Conservation (phyloP, 2,113 vertebrate genomes). For the Glaucidium brasilianum region DNA sequence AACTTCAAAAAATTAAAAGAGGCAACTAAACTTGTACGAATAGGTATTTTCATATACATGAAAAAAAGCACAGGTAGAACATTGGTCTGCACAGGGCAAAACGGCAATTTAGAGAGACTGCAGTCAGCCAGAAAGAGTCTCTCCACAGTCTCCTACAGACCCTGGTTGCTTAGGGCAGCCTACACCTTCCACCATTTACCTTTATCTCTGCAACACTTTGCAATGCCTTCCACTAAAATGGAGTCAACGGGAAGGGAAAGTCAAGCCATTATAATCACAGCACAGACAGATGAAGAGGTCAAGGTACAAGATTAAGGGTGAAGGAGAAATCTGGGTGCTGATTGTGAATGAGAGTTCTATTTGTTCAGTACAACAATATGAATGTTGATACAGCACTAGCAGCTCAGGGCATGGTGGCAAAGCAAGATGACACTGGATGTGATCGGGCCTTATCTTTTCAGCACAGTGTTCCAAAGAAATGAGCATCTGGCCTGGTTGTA, state of each 20-base stretch:
- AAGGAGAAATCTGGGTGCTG: not conserved
- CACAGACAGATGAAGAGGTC: not conserved
- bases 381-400: not conserved
- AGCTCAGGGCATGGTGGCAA: not conserved
- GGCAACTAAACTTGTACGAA: not conserved
- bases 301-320: not conserved
- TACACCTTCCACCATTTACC: not conserved
- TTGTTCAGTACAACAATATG: not conserved
- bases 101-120: not conserved
- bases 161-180: not conserved
- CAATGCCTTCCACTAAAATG: not conserved
- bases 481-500: not conserved
- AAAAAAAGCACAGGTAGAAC: not conserved
- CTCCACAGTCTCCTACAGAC: not conserved
- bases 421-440: not conserved
- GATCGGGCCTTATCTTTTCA: not conserved
- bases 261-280: not conserved
- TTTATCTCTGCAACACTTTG: not conserved
- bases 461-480: not conserved
- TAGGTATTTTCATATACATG: not conserved
- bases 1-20: not conserved
- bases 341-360: not conserved
- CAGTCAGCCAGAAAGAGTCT: not conserved
- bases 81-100: not conserved
- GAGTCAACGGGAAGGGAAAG: not conserved